Evolutionary conservation across 2,113 vertebrate species (phyloP), one percentile per base, ranked within the genome.

Genomic region (Plectropomus leopardus): DNA sequence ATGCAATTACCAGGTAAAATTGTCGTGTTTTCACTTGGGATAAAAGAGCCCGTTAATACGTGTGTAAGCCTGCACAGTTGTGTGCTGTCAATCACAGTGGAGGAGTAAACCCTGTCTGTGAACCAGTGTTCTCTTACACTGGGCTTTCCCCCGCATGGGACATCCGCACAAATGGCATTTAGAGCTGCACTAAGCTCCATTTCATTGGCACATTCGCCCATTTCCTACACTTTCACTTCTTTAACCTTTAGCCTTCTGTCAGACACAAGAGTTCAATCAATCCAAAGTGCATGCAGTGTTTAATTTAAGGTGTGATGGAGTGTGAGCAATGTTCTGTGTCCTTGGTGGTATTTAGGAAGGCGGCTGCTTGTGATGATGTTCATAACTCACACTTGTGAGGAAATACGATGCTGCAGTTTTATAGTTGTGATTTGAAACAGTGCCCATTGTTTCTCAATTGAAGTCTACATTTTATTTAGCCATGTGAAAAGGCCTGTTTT

Each of bases 51-150:
- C 32, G 23, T 28, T 24, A 51, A 47, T 71, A 50, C 28, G 50
- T 34, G 63, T 34, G 74, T 55, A 42, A 63, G 48, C 42, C 30
- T 26, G 23, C 2, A 59, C 86, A 89, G 87, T 86, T 91, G 88
- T 74, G 81, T 76, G 72, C 78, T 87, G 86, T 92, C 92, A 88
- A 78, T 92, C 88, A 91, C 53, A 57, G 65, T 13, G 23, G 36
- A 32, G 57, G 54, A 74, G 83, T 63, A 87, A 83, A 88, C 74
- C 75, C 76, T 77, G 78, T 86, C 85, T 82, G 72, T 61, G 60
- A 48, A 79, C 47, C 48, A 78, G 88, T 88, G 69, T 86, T 91
- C 47, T 79, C 86, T 90, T 89, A 63, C 86, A 80, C 65, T 59
- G 42, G 69, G 77, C 58, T 80, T 84, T 16, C 72, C 7, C 76